Base-by-base conservation (phyloP, 2,888 invertebrate genomes). In the Disparrhopalites patrizii region DNA sequence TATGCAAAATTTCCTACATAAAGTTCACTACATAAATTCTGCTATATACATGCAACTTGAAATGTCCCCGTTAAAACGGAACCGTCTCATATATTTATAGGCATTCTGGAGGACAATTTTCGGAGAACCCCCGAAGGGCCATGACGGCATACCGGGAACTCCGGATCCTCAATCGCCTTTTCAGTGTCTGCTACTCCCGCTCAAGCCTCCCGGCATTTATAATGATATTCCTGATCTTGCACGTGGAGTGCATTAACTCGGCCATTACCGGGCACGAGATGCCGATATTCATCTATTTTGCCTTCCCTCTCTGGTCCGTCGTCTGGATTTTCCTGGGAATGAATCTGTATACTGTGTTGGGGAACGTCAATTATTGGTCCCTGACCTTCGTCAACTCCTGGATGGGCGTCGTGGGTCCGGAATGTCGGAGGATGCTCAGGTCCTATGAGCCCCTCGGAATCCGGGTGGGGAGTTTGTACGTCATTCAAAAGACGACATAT, bases 311-410 rank as follows among this genome's bases (percentile, higher is more conserved):
- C 1, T 47, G 47, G 47, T 20, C 47, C 3, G 13, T 47, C 4
- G 5, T 47, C 25, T 47, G 23, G 8, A 20, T 47, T n/a, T 10
- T n/a, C 20, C 3, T 13, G 20, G 47, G 47, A 57, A 27, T 4
- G 1, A 1, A 20, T 28, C 7, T 3, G 40, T 27, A 43, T 43
- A 28, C 40, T 15, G 27, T 36, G 25, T 7, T 27, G 40, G 40
- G 57, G 57, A 18, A 27, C 5, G 1, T 15, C 43, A 1, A 57
- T 43, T 40, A 5, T n/a, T n/a, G 27, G n/a, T 57, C 57, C 8
- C 15, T 43, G 27, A 57, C 1, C 15, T 57, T 40, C 43, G 57
- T 57, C 7, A n/a, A 27, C 15, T 57, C 57, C 8, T 57, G 57
- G 57, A 40, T 18, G 27, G 40, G 7, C 3, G 57, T 57, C 2